phyloP scores from a whole-genome alignment of 2,113 vertebrate genomes.

The Rhea pennata region DNA sequence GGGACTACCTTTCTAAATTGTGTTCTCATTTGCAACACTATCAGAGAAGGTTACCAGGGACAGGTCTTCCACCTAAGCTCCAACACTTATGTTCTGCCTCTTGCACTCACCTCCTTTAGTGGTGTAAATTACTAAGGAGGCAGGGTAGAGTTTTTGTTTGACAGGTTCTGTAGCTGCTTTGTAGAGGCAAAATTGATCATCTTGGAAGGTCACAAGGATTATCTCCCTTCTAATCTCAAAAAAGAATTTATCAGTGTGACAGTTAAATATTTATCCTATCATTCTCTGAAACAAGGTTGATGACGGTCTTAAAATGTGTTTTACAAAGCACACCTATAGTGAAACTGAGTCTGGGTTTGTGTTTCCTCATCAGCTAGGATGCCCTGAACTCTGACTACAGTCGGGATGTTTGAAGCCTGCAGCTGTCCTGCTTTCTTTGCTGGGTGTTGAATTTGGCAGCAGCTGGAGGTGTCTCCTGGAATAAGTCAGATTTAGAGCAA shows the following conservation, averaged over 20 bases:
- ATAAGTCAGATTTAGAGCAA: background rate
- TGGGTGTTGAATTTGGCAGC: conserved; percentile 4
- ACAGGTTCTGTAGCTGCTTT: background rate
- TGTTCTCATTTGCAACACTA: background rate
- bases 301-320: background rate
- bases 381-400: background rate
- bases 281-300: background rate
- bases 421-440: background rate
- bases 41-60: background rate
- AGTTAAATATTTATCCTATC: background rate
- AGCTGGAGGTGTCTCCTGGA: conserved; percentile 12
- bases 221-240: background rate
- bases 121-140: background rate
- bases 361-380: background rate
- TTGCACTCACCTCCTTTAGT: background rate
- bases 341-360: background rate
- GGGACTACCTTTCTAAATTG: background rate
- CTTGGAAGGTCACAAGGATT: background rate
- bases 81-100: background rate
- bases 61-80: background rate
- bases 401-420: background rate
- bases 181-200: background rate
- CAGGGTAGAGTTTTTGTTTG: background rate
- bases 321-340: background rate
- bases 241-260: background rate